Percentiles rank a stretch among this genome's conserved stretches.
phyloP scores from a whole-genome alignment of 2,888 invertebrate genomes.

The Girardia tigrina region DNA sequence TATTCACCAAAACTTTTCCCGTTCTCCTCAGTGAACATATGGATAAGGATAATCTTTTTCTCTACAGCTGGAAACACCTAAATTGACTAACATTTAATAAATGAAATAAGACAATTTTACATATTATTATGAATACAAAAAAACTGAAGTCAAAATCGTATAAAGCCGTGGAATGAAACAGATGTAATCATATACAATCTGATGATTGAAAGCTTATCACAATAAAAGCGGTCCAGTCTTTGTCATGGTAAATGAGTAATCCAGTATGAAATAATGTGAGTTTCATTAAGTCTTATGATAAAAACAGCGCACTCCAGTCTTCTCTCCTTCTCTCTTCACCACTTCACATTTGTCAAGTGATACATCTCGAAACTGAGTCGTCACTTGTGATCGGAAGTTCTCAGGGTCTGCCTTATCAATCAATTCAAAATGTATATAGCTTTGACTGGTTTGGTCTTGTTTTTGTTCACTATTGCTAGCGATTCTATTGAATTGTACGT shows the following conservation, averaged over 20 bases:
- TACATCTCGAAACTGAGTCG: background rate
- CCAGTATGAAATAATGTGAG: background rate
- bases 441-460: background rate
- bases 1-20: too few species aligned
- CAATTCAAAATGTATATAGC: background rate
- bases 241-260: background rate
- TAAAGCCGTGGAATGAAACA: too few species aligned
- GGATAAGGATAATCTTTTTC: too few species aligned
- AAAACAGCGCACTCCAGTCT: background rate
- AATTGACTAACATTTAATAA: too few species aligned
- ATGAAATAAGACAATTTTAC: too few species aligned
- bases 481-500: background rate
- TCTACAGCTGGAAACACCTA: too few species aligned
- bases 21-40: too few species aligned
- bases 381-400: background rate
- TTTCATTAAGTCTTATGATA: background rate
- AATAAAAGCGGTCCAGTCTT: too few species aligned
- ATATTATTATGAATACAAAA: too few species aligned
- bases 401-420: background rate
- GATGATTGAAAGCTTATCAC: too few species aligned
- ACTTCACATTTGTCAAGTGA: background rate
- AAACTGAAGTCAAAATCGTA: too few species aligned
- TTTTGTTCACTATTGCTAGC: background rate
- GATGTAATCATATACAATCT: too few species aligned
- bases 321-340: background rate